Percentiles rank a stretch among this genome's conserved stretches.
Conservation (phyloP, 2,113 vertebrate species). For the Rhynchomys soricoides region DNA sequence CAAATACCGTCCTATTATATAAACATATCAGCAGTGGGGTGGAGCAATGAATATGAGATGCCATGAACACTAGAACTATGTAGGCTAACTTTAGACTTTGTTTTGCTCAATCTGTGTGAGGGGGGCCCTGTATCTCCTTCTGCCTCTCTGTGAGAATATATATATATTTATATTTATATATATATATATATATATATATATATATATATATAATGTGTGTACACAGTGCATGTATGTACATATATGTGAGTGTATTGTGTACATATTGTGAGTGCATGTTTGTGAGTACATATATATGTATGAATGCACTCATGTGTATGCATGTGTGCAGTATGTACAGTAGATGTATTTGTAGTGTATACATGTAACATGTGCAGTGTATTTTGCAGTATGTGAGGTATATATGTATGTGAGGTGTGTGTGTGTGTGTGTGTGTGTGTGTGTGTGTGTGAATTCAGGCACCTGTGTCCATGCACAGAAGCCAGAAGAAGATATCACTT, state of each 20-base stretch:
- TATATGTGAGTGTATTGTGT: neutral
- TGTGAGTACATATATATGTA: neutral
- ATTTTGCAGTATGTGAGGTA: neutral
- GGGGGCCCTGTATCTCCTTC: neutral
- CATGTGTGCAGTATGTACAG: neutral
- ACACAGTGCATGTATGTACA: neutral
- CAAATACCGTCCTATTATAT: accelerated
- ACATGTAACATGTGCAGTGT: neutral
- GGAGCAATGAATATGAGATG: neutral
- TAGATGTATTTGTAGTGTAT: neutral
- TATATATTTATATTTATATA: too few relatives aligned
- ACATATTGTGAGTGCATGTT: too few relatives aligned
- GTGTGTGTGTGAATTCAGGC: neutral
- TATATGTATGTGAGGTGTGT: neutral
- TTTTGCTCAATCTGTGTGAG: neutral
- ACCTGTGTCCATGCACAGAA: neutral
- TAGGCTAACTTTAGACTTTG: neutral
- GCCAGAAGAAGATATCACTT: neutral
- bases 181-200: too few relatives aligned
- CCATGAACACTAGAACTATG: neutral
- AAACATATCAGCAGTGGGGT: too few relatives aligned
- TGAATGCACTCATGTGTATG: neutral
- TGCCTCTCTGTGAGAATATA: too few relatives aligned
- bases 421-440: neutral
- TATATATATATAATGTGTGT: too few relatives aligned